Percentiles rank a stretch among this genome's conserved stretches.
Conservation (phyloP, 2,113 vertebrate species). For the Scophthalmus maximus region DNA sequence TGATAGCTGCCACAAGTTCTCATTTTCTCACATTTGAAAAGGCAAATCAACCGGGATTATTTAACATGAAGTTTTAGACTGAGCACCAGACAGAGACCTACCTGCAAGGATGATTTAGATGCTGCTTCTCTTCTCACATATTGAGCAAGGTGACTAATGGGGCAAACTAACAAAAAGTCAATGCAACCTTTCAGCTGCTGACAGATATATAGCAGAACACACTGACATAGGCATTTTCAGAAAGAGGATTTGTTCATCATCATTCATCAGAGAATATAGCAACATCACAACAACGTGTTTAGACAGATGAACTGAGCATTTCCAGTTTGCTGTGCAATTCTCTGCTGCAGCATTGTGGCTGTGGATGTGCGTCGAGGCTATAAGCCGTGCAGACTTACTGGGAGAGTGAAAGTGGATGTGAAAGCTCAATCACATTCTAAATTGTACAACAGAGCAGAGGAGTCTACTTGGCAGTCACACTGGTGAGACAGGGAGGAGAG, state of each 20-base stretch:
- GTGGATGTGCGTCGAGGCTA: conserved; percentile 56
- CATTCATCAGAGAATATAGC: conserved; percentile 27
- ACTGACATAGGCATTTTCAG: conserved; percentile 20
- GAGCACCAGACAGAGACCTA: conserved; percentile 43
- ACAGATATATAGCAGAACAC: conserved; percentile 37
- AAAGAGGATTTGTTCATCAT: conserved; percentile 27
- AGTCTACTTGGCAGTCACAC: conserved; percentile 73
- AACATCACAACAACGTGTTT: neutral
- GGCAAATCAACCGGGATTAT: conserved; percentile 51
- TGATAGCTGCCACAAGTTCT: conserved; percentile 32
- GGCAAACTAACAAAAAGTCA: conserved; percentile 56
- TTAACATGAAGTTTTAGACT: conserved; percentile 46
- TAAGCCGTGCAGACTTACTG: conserved; percentile 60
- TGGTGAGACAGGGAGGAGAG: conserved; percentile 53
- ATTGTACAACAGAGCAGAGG: conserved; percentile 77
- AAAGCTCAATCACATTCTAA: conserved; percentile 82
- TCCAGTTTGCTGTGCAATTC: conserved; percentile 39
- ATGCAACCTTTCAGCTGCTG: conserved; percentile 61
- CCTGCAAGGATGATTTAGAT: conserved; percentile 57
- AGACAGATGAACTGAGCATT: conserved; percentile 30
- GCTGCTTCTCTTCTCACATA: conserved; percentile 44
- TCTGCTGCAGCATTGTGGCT: conserved; percentile 27
- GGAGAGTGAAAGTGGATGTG: conserved; percentile 78
- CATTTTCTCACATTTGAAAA: conserved; percentile 43
- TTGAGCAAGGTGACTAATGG: conserved; percentile 58